A percentile compares a stretch with the other conserved stretches of the same genome.
Evolutionary conservation across 2,888 invertebrate genomes (phyloP).

Genomic region (Lasioglossum leucozonium): DNA sequence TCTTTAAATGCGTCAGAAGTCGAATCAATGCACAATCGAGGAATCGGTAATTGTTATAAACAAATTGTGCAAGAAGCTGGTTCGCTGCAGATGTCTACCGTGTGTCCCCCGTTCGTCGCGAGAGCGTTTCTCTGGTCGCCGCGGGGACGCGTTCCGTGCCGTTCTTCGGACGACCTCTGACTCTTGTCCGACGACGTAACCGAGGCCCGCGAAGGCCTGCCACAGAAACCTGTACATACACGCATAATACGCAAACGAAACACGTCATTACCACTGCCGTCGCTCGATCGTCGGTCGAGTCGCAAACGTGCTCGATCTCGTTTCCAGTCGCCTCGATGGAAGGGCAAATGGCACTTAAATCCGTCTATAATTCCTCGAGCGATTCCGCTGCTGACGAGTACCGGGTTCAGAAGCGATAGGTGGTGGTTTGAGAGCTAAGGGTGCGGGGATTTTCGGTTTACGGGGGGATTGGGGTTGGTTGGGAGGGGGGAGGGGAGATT

Average conservation of each 20-base stretch:
- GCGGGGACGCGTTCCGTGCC: background rate
- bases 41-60: background rate
- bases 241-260: background rate
- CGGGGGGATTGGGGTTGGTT: background rate
- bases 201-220: slow-evolving; percentile 37
- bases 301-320: slow-evolving; percentile 58
- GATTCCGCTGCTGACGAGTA: slow-evolving; percentile 63
- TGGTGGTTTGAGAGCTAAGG: slow-evolving; percentile 6
- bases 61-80: no score
- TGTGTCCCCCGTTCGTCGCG: background rate
- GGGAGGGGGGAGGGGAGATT: background rate
- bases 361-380: slow-evolving; percentile 74
- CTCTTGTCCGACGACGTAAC: background rate
- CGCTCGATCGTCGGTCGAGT: slow-evolving; percentile 45
- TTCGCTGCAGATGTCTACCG: no score
- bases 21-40: background rate
- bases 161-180: background rate
- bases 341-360: slow-evolving; percentile 77
- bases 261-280: slow-evolving; percentile 30
- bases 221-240: slow-evolving; percentile 43
- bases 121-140: background rate
- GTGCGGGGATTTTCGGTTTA: background rate
- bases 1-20: background rate
- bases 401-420: slow-evolving; percentile 12
- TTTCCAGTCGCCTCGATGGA: slow-evolving; percentile 56